Base-by-base conservation (phyloP, 1,140 invertebrate genomes). In the Protaetia brevitarsis region DNA sequence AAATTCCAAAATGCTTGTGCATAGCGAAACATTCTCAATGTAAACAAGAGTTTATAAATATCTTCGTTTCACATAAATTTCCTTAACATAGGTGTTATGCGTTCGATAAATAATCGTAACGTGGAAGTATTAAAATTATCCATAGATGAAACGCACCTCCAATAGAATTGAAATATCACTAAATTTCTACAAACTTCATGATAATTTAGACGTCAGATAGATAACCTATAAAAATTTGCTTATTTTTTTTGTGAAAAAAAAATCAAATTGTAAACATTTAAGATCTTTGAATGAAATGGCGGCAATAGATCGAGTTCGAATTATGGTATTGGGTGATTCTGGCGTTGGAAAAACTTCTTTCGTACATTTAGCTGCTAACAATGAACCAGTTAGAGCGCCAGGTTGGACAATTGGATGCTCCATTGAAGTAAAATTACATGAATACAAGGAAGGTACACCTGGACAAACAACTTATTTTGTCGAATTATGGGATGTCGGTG, bases 261-360 rank as follows among this genome's bases (percentile, higher is more conserved):
- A n/a, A n/a, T n/a, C n/a, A 2, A 6, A 21, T 19, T 19, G 5
- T 37, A 37, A 37, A 37, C 5, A 16, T 5, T 13, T 37, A n/a
- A n/a, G n/a, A n/a, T n/a, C n/a, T n/a, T n/a, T n/a, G n/a, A 1
- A 1, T 56, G 68, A 64, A 63, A 90, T 90, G 88, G 87, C 89
- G 72, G 84, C 87, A 23, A 89, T 89, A 71, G 92, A 94, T 76
- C 93, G 93, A 85, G 93, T 96, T 5, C 91, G 93, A 82, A 89
- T 97, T 62, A 86, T 97, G 64, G 88, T 97, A 58, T 88, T 96
- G 64, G 95, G 95, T 37, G 95, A 97, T 87, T 96, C 94, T 68
- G 94, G 93, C 91, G 95, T 98, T 69, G 96, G 96, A 11, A 98
- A 98, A 85, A 94, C 95, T 21, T 96, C 93, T 6, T 82, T 97